Conservation (phyloP, 2,797 vertebrate genomes). For the Hemitrygon akajei region DNA sequence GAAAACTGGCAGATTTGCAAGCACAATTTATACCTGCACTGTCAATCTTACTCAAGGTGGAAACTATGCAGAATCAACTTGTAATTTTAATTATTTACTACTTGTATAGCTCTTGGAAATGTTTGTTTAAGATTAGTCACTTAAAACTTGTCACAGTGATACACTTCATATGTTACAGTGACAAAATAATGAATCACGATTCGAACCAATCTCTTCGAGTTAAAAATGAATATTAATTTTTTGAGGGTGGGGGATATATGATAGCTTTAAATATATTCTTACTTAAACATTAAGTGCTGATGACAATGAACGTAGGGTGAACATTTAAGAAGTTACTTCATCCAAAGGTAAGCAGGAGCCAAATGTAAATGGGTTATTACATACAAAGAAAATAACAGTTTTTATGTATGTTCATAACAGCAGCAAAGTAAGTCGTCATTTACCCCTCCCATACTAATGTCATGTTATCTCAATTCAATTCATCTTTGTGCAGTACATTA, state of each 20-base stretch:
- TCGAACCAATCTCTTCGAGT: neutral
- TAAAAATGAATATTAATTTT: neutral
- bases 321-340: neutral
- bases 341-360: neutral
- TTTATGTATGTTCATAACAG: neutral
- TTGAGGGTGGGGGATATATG: neutral
- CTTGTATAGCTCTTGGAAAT: neutral
- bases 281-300: neutral
- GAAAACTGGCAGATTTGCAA: too few species aligned
- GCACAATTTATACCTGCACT: too few species aligned
- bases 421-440: too few species aligned
- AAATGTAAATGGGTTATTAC: neutral
- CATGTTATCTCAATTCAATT: neutral
- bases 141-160: neutral
- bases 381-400: neutral
- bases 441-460: neutral
- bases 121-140: neutral
- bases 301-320: neutral
- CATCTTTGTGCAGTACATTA: neutral
- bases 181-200: neutral
- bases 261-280: neutral
- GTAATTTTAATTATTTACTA: neutral
- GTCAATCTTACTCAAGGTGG: too few species aligned
- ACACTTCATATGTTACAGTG: neutral
- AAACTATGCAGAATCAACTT: neutral